phyloP scores from a whole-genome alignment of 2,888 invertebrate species.

The Thymelicus sylvestris region DNA sequence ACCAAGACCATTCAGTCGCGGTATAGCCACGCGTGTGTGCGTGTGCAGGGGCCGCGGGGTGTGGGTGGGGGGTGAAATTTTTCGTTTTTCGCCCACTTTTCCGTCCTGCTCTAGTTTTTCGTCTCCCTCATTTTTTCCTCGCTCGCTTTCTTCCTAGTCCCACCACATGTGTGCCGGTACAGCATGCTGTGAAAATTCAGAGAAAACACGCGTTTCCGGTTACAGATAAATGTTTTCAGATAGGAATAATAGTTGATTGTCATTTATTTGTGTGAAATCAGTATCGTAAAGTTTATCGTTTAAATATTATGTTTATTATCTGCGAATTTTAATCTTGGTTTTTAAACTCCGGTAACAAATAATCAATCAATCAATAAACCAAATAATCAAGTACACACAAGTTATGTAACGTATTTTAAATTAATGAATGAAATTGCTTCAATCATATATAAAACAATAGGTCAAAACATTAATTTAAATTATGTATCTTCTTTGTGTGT shows the following conservation, averaged over 20 bases:
- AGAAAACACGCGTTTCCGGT: slow-evolving; percentile 68
- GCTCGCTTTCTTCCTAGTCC: slow-evolving; percentile 84
- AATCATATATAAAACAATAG: no score
- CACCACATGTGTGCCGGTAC: slow-evolving; percentile 81
- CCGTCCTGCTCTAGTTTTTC: slow-evolving; percentile 85
- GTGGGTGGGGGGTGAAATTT: slow-evolving; percentile 75
- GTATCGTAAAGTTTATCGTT: no score
- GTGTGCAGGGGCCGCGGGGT: slow-evolving; percentile 64
- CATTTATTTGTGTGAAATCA: neutral
- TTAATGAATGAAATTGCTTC: no score
- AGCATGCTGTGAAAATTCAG: slow-evolving; percentile 57
- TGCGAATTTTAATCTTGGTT: no score
- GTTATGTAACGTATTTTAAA: no score
- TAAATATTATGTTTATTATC: no score
- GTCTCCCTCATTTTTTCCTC: slow-evolving; percentile 85
- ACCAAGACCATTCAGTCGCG: slow-evolving; percentile 56
- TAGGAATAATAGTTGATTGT: neutral
- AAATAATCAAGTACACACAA: no score
- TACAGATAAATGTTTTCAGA: slow-evolving; percentile 35
- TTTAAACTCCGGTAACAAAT: no score
- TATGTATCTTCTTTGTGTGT: no score
- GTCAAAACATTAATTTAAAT: no score
- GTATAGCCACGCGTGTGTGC: slow-evolving; percentile 70
- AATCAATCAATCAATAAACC: no score
- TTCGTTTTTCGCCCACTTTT: slow-evolving; percentile 85